Conservation (phyloP, 2,888 invertebrate species). For the Clepsis dumicolana region DNA sequence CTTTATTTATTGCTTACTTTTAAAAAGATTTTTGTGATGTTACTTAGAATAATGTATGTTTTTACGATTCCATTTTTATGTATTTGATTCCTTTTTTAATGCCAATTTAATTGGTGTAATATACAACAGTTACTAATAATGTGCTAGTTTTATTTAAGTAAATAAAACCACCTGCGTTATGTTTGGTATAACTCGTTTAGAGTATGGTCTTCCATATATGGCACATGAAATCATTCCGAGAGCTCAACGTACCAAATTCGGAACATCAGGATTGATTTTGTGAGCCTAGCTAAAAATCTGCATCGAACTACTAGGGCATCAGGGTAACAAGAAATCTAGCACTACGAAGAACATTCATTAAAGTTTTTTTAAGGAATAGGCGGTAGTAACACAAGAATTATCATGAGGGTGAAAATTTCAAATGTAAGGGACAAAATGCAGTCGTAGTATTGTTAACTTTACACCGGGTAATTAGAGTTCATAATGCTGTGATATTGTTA, state of each 20-base stretch:
- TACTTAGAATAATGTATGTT: constrained; percentile 25
- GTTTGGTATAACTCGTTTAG: background rate
- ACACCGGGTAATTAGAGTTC: too few relatives aligned
- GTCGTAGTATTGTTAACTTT: too few relatives aligned
- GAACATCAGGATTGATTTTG: background rate
- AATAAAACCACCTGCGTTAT: background rate
- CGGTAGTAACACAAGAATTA: too few relatives aligned
- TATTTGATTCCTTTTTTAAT: constrained; percentile 22
- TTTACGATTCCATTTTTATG: constrained; percentile 33
- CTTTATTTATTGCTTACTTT: constrained; percentile 3
- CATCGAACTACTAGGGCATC: too few relatives aligned
- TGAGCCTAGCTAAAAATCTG: too few relatives aligned
- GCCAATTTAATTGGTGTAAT: constrained; percentile 40
- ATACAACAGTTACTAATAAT: constrained; percentile 36
- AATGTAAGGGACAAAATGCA: too few relatives aligned
- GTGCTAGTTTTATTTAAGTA: constrained; percentile 31
- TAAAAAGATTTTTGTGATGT: constrained; percentile 15
- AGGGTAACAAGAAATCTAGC: too few relatives aligned
- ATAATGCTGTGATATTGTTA: too few relatives aligned
- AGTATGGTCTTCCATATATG: background rate
- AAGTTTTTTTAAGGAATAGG: too few relatives aligned
- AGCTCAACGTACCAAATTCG: background rate
- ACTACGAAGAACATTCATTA: too few relatives aligned
- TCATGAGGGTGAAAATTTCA: too few relatives aligned
- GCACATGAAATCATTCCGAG: background rate